These are phyloP conservation scores for Pelosia muscerda DNA, from an alignment of 2,888 invertebrate species.

Conservation along the genomic window DNA sequence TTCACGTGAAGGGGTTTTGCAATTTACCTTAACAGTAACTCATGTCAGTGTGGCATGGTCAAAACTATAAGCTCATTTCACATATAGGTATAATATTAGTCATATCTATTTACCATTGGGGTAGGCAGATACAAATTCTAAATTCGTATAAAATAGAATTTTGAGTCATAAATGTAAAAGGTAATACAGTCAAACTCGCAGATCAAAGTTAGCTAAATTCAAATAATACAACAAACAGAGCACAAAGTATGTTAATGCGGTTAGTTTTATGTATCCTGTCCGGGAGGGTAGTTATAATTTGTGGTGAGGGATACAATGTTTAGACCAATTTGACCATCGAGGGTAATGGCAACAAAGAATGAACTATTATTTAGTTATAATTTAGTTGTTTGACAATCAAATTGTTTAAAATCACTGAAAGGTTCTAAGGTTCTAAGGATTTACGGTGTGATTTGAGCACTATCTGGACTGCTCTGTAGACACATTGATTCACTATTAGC, in stretches of 20 bases:
- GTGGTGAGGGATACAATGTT: slow-evolving; percentile 16
- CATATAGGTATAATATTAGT: background rate
- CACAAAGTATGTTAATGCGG: slow-evolving; percentile 55
- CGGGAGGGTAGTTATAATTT: slow-evolving; percentile 34
- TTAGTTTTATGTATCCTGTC: slow-evolving; percentile 39
- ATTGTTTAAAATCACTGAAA: slow-evolving; percentile 13
- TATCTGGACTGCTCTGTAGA: no score
- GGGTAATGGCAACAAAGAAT: slow-evolving; percentile 9
- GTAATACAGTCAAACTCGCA: slow-evolving; percentile 6
- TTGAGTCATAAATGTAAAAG: background rate
- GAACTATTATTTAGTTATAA: slow-evolving; percentile 10
- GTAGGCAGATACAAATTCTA: background rate
- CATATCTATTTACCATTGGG: background rate
- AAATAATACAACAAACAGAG: slow-evolving; percentile 52
- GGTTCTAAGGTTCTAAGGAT: no score
- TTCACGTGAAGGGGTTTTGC: background rate
- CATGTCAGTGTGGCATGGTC: background rate
- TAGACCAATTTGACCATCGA: slow-evolving; percentile 10
- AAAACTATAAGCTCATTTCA: background rate
- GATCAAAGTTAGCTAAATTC: slow-evolving; percentile 45
- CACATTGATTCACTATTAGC: no score
- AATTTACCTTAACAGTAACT: background rate
- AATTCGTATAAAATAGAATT: background rate
- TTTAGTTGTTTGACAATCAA: slow-evolving; percentile 4
- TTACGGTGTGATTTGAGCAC: no score